phyloP scores from a whole-genome alignment of 2,888 invertebrate species.

The Fragum sueziense region DNA sequence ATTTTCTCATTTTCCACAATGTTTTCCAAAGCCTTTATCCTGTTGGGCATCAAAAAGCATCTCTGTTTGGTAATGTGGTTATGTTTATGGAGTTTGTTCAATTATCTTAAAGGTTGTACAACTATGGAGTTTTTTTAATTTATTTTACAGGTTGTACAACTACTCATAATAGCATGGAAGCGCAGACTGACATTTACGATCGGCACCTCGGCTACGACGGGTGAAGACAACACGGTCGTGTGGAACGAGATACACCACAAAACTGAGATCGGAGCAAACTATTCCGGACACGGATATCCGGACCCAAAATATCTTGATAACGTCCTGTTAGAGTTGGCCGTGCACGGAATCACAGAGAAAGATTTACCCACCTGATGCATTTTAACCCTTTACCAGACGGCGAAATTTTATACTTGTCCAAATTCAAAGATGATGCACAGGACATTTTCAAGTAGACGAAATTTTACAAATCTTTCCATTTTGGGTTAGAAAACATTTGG shows the following conservation, averaged over 20 bases:
- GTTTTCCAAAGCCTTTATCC: no score
- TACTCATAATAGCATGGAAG: constrained; percentile 92
- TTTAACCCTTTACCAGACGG: no score
- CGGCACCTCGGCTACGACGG: constrained; percentile 93
- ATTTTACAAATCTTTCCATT: no score
- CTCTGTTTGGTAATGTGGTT: neutral
- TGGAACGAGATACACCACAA: constrained; percentile 96
- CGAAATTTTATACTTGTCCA: no score
- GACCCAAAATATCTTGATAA: constrained; percentile 90
- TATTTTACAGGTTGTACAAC: constrained; percentile 86
- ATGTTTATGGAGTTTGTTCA: neutral
- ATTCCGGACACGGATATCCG: constrained; percentile 85
- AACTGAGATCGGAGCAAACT: constrained; percentile 85
- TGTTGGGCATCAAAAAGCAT: neutral
- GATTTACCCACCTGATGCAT: constrained; percentile 60
- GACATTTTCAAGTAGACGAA: no score
- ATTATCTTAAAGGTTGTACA: neutral
- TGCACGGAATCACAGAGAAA: constrained; percentile 81
- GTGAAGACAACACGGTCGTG: constrained; percentile 93
- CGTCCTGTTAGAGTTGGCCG: constrained; percentile 83
- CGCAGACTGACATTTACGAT: constrained; percentile 92
- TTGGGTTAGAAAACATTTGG: no score
- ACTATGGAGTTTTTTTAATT: neutral
- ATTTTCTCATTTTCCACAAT: no score
- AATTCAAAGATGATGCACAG: no score